Base-by-base conservation (phyloP, 1,140 invertebrate genomes). In the Uloborus diversus region DNA sequence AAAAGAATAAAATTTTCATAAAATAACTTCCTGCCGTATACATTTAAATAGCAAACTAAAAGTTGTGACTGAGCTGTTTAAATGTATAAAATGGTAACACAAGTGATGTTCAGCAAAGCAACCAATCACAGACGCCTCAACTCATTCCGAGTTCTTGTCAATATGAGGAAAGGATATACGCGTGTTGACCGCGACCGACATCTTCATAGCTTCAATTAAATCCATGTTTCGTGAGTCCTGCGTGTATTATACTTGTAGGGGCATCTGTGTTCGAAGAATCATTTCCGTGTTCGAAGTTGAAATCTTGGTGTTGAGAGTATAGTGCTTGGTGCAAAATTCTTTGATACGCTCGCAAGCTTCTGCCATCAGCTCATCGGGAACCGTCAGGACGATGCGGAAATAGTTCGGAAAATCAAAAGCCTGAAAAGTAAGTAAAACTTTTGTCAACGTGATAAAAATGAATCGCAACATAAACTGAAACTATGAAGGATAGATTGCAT, bases 331-430 rank as follows among this genome's bases (percentile, higher is more conserved):
- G 86, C 95, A 98, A 87, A 97, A 99, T 82, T 92, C 90, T 32
- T 88, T 86, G 57, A 98, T 96, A 64, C 96, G 90, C 1, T 90
- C 86, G 85, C 95, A 95, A 0, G 96, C 96, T 87, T 96, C 94
- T 56, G 89, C 86, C 57, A 97, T 86, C 87, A 94, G 91, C 2
- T 93, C 90, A 83, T 90, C 88, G 0, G 96, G 96, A 11, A 96
- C 91, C 0, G 96, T 98, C 37, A 98, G 89, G 0, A 98, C 95
- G 65, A 98, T 91, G 64, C 97, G 90, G 86, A 98, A 92, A 85
- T 93, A 98, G 82, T 94, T 94, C 0, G 94, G 92, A 86, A 92
- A 94, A 81, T 94, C 91, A 84, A 99, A 99, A 85, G 95, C 96
- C 78, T 82, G 57, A 33, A 65, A 59, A 53, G 9, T 28, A 61